Base-by-base conservation (phyloP, 2,888 invertebrate genomes). In the Drosophila maculinotata region DNA sequence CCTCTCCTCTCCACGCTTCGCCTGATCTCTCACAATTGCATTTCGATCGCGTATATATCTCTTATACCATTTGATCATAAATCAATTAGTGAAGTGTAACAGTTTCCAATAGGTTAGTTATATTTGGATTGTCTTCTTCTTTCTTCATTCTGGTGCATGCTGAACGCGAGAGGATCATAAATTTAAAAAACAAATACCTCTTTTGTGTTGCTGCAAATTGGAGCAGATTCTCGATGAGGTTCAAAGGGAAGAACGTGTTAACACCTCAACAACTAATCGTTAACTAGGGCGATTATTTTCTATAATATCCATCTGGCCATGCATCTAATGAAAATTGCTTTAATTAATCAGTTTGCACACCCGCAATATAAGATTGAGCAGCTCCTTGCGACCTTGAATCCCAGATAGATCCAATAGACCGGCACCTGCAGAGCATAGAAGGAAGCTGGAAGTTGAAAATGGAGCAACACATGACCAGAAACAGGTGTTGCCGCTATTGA, bases 401-500 rank as follows among this genome's bases (percentile, higher is more conserved):
- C n/a, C n/a, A n/a, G n/a, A n/a, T n/a, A n/a, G n/a, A n/a, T n/a
- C n/a, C n/a, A n/a, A n/a, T n/a, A n/a, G n/a, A n/a, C n/a, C n/a
- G n/a, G n/a, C n/a, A n/a, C n/a, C n/a, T n/a, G n/a, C n/a, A n/a
- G 42, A 38, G 25, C 8, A 9, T 20, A 25, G 20, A 6, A 10
- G 8, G 28, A 35, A 28, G 28, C 36, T n/a, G 35, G 48, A 54
- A 60, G 63, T 64, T 33, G n/a, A n/a, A 54, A 71, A 38, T 57
- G 36, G 53, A 64, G 51, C 58, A 56, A 17, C 17, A 45, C 35
- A 47, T 28, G 52, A 48, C 28, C n/a, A 48, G 45, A 47, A 69
- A 67, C 75, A 79, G 79, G 86, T 82, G 86, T 79, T 68, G 69
- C 78, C 70, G 45, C 69, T 60, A 79, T 83, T 80, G 80, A 80